Conservation (phyloP, 2,797 vertebrate genomes). For the Esox masquinongy region DNA sequence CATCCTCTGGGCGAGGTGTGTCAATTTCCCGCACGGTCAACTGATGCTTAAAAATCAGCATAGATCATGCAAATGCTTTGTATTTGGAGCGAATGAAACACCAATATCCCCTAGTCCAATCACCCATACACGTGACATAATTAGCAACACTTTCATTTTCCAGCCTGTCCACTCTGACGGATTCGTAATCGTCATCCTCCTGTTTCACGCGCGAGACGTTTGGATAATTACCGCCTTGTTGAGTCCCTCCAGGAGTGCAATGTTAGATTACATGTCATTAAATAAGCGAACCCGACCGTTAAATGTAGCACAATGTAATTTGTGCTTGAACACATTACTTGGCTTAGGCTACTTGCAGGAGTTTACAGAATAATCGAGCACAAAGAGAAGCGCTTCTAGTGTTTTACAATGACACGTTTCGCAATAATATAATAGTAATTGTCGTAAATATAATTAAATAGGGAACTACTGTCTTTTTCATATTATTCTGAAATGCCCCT, state of each 20-base stretch:
- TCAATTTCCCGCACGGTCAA: not conserved
- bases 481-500: not conserved
- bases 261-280: not conserved
- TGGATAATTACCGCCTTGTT: not conserved
- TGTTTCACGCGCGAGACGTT: not conserved
- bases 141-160: not conserved
- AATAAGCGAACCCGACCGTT: not conserved
- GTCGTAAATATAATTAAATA: not conserved
- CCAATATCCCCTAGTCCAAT: not conserved
- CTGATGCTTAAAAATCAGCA: not conserved
- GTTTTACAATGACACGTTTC: not conserved
- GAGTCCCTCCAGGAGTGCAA: not conserved
- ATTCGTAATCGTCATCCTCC: not conserved
- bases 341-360: not conserved
- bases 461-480: not conserved
- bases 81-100: not conserved
- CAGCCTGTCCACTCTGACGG: not conserved
- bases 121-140: not conserved
- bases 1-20: not conserved
- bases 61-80: not conserved
- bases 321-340: not conserved
- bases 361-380: not conserved
- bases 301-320: not conserved
- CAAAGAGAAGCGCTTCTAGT: not conserved
- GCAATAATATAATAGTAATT: not conserved